A percentile compares a stretch with the other conserved stretches of the same genome.
Evolutionary conservation across 1,140 invertebrate species (phyloP).

Genomic region (Ceratina australensis): DNA sequence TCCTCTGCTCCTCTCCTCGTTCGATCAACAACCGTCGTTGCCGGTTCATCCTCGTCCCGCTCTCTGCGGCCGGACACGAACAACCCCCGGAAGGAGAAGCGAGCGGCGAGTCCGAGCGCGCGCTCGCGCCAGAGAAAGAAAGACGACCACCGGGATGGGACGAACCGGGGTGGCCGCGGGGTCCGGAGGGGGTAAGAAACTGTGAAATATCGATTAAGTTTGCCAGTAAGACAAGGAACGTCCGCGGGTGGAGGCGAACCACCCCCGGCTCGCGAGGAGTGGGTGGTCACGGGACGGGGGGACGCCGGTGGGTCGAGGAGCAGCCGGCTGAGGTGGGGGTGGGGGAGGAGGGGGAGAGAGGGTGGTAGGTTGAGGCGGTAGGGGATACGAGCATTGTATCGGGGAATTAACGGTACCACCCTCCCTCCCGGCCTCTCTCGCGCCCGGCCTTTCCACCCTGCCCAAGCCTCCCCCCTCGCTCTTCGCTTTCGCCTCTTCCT

Average conservation of each 20-base stretch:
- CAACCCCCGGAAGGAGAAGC: conserved; percentile 72
- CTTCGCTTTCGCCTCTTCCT: not conserved
- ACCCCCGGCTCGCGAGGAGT: conserved; percentile 47
- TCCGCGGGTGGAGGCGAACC: conserved; percentile 70
- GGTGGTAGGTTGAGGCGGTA: conserved; percentile 72
- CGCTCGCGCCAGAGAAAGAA: conserved; percentile 17
- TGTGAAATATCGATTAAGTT: conserved; percentile 81
- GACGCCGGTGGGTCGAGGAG: conserved; percentile 73
- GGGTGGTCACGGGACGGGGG: conserved; percentile 74
- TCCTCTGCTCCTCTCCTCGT: conserved; percentile 50
- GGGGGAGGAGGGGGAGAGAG: conserved; percentile 53
- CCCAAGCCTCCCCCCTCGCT: conserved; percentile 22
- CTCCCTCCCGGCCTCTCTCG: conserved; percentile 54
- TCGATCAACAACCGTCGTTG: not conserved
- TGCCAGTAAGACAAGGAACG: conserved; percentile 80
- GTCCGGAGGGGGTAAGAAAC: conserved; percentile 78
- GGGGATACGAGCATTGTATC: conserved; percentile 81
- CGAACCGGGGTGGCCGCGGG: conserved; percentile 4
- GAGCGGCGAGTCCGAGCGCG: not conserved
- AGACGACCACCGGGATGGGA: conserved; percentile 8
- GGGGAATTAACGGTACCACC: conserved; percentile 78
- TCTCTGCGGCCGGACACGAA: conserved; percentile 77
- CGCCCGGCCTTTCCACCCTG: conserved; percentile 39
- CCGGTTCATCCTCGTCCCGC: conserved; percentile 53
- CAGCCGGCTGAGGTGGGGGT: conserved; percentile 58